Evolutionary conservation across 2,113 vertebrate genomes (phyloP).

Genomic region (Spea multiplicata): DNA sequence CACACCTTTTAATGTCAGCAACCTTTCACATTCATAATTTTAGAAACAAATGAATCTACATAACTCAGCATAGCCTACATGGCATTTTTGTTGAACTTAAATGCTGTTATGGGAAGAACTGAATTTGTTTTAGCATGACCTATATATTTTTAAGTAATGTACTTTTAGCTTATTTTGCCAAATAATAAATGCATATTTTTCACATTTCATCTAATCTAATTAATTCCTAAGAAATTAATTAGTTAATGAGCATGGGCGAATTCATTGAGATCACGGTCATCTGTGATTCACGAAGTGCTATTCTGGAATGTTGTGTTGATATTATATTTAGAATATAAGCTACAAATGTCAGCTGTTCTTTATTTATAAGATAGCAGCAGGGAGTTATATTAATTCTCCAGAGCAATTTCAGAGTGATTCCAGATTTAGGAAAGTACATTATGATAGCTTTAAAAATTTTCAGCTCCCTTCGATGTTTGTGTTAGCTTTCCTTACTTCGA

Average conservation of each 20-base stretch:
- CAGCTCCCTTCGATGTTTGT: constrained; percentile 4
- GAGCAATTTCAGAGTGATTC: constrained; percentile 37
- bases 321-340: constrained; percentile 32
- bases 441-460: constrained; percentile 34
- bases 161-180: not conserved
- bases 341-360: constrained; percentile 43
- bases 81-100: no score
- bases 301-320: not conserved
- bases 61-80: no score
- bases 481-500: constrained; percentile 8
- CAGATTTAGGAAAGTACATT: constrained; percentile 28
- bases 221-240: not conserved
- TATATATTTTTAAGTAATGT: no score
- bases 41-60: no score
- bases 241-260: not conserved
- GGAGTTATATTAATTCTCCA: constrained; percentile 31
- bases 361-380: constrained; percentile 41
- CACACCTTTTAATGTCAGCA: no score
- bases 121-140: no score
- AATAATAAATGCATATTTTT: not conserved
- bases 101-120: no score
- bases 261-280: not conserved
- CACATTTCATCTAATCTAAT: not conserved
- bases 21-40: no score
- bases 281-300: not conserved